phyloP scores from a whole-genome alignment of 2,888 invertebrate genomes.

The Phalera bucephala region DNA sequence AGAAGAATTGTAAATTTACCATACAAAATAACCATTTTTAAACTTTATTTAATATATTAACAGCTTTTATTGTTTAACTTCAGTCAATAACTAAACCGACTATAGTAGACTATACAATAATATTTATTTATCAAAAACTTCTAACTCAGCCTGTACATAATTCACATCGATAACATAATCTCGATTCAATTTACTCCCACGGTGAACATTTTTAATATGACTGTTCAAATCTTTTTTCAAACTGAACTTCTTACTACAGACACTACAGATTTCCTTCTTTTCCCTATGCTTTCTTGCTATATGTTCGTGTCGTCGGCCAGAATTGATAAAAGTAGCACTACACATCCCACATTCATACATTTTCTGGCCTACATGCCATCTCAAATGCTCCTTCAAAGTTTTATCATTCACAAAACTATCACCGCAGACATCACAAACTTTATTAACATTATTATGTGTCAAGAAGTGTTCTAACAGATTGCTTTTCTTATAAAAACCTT shows the following conservation, averaged over 20 bases:
- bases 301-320: slow-evolving; percentile 55
- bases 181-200: slow-evolving; percentile 6
- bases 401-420: slow-evolving; percentile 49
- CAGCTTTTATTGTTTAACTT: no score
- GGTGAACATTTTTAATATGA: slow-evolving; percentile 51
- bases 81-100: no score
- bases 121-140: no score
- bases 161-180: background rate
- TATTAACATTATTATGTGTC: slow-evolving; percentile 41
- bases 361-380: slow-evolving; percentile 49
- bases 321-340: slow-evolving; percentile 48
- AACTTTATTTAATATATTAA: no score
- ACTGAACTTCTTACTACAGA: slow-evolving; percentile 58
- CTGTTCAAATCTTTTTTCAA: slow-evolving; percentile 55
- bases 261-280: slow-evolving; percentile 43
- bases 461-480: slow-evolving; percentile 47
- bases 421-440: slow-evolving; percentile 58
- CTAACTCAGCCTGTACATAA: no score
- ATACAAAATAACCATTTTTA: no score
- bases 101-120: no score
- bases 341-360: slow-evolving; percentile 54
- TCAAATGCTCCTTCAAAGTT: slow-evolving; percentile 51
- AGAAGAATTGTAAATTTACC: no score
- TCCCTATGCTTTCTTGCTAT: slow-evolving; percentile 53
- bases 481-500: slow-evolving; percentile 57